Evolutionary conservation across 2,113 vertebrate genomes (phyloP), one percentile per base, ranked within the genome.

Genomic region (Verasper variegatus): DNA sequence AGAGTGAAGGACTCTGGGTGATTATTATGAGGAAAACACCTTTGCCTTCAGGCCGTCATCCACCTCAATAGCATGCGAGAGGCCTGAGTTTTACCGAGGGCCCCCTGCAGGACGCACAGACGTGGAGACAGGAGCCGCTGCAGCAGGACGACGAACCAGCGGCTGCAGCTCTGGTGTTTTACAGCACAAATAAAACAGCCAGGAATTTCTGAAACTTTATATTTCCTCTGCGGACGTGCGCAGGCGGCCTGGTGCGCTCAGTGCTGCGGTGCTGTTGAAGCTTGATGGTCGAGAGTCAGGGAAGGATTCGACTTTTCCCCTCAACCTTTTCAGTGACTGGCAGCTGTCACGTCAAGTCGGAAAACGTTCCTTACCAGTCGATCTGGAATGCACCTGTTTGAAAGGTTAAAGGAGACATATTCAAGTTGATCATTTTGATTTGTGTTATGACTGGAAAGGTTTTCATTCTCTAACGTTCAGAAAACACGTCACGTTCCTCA

Each of bases 1-100:
- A 45, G 51, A 71, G 42, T 64, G 80, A 77, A 67, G 74, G 68
- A 72, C 47, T 77, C 71, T 74, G 74, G 57, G 63, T 73, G 62
- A 86, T 85, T 82, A 76, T 27, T 60, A 86, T 80, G 70, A 87
- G 71, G 72, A 70, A 87, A 82, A 69, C 23, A 45, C 51, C 57
- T 83, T 52, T 75, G 76, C 85, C 83, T 71, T 12, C n/a, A 24
- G 82, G 86, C 70, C n/a, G 49, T 76, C 52, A 35, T 85, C 77
- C 65, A 68, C 79, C 77, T 81, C 77, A 81, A 67, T 68, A 81
- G 37, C 2, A 12, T 60, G 27, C 27, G 5, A 27, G 27, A 27
- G 57, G 68, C 55, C 55, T 4, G 40, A 58, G 59, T 70, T 70
- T 70, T 59, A 59, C 37, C 23, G 71, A 56, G 11, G 6, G 24